Percentiles rank a stretch among this genome's conserved stretches.
These are phyloP conservation scores for Oryzias dopingdopingensis DNA, from an alignment of 2,797 vertebrate species.

Conservation along the genomic window DNA sequence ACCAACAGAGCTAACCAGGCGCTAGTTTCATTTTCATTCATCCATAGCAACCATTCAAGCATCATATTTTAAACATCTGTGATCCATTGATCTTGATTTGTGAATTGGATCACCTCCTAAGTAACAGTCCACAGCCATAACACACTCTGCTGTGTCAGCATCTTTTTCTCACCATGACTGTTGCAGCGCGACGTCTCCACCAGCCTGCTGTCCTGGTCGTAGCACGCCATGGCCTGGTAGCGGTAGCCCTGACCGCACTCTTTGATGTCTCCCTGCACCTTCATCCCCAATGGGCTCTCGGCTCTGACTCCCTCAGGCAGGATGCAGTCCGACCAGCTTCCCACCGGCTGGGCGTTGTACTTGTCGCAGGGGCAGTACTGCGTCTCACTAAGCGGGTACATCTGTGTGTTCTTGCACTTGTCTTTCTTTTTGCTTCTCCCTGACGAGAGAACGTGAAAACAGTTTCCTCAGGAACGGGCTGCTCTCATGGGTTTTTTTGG, in stretches of 20 bases:
- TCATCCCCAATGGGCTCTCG: slow-evolving; percentile 81
- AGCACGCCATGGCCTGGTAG: slow-evolving; percentile 97
- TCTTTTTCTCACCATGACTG: slow-evolving; percentile 84
- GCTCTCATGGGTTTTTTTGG: no score
- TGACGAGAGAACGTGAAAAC: slow-evolving; percentile 47
- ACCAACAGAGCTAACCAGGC: no score
- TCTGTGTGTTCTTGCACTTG: slow-evolving; percentile 93
- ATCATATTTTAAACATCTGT: no score
- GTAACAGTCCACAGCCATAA: no score
- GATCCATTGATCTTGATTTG: no score
- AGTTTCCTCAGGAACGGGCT: no score
- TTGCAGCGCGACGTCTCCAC: slow-evolving; percentile 94
- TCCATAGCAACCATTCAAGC: no score
- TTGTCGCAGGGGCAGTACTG: slow-evolving; percentile 98
- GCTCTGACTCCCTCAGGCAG: slow-evolving; percentile 84
- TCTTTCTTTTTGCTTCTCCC: slow-evolving; percentile 98
- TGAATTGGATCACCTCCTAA: no score
- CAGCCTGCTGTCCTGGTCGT: slow-evolving; percentile 91
- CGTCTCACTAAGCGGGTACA: slow-evolving; percentile 92
- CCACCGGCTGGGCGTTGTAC: slow-evolving; percentile 94
- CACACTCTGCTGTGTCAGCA: neutral
- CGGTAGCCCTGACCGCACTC: slow-evolving; percentile 97
- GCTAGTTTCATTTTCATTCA: no score
- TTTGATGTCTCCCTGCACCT: slow-evolving; percentile 86
- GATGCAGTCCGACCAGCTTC: slow-evolving; percentile 98